Evolutionary conservation across 2,113 vertebrate genomes (phyloP), one percentile per base, ranked within the genome.

Genomic region (Galeopterus variegatus): DNA sequence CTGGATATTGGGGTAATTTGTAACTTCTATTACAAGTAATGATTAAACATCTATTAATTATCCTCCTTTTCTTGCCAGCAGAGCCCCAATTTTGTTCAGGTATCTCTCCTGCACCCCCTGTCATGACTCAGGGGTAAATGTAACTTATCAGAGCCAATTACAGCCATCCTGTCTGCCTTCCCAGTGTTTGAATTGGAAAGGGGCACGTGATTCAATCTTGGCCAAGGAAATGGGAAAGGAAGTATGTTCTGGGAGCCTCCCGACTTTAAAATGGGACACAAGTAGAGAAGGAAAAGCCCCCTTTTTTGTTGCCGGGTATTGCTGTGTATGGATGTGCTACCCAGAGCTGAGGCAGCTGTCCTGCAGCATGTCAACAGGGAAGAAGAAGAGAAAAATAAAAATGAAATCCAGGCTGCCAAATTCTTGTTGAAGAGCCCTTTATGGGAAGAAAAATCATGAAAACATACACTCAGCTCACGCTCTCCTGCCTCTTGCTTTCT

Each of bases 301-400:
- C 7, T 31, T 58, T 89, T 19, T 31, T 26, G 11, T 62, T 58
- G 48, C 33, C 48, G 75, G 79, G 31, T 19, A 26, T 94, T 19
- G 18, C 33, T 50, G 15, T 24, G 17, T n/a, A 31, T 24, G 17
- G 21, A 31, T 60, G 70, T 64, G 56, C 41, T 73, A 28, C 17
- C 23, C n/a, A 52, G 23, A n/a, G 76, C 81, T 10, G 12, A 70
- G 36, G 48, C 18, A 28, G 41, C 24, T 28, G 28, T 67, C 12
- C 33, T 64, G 56, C 5, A 41, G 41, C 14, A 7, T 73, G 82
- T 45, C 90, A 69, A 41, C 0, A 17, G 50, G 58, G 65, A 50
- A 91, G 65, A 50, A 91, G 65, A 56, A 70, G n/a, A 77, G n/a
- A 28, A 88, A 84, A 85, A 58, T 13, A 73, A 65, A 81, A 77